Percentiles rank a stretch among this genome's conserved stretches.
These are phyloP conservation scores for Spatulosminthurus flaviceps DNA, from an alignment of 2,888 invertebrate genomes.

Conservation along the genomic window DNA sequence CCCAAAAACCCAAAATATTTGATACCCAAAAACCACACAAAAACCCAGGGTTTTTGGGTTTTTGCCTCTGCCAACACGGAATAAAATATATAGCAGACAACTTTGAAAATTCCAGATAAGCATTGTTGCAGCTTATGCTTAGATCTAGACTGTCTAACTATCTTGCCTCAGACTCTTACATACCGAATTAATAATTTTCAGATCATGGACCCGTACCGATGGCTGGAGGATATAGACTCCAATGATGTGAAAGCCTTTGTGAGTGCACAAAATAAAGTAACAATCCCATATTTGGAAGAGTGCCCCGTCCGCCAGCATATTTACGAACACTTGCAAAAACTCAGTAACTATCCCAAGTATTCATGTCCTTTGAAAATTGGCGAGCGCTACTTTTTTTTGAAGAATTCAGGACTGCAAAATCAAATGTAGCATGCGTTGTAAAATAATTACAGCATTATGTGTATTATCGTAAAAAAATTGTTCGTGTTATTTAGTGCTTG, in stretches of 20 bases:
- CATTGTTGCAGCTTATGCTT: too few species aligned
- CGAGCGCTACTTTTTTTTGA: conserved; percentile 48
- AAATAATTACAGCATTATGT: background rate
- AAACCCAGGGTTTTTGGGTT: too few species aligned
- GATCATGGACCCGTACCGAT: conserved; percentile 58
- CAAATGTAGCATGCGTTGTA: conserved; percentile 77
- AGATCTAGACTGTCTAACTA: too few species aligned
- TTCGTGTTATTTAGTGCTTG: too few species aligned
- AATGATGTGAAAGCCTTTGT: conserved; percentile 56
- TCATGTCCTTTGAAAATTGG: conserved; percentile 53
- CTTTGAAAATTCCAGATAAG: too few species aligned
- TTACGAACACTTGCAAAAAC: conserved; percentile 48
- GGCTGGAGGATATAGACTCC: conserved; percentile 59
- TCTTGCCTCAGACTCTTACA: too few species aligned
- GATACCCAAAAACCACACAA: too few species aligned
- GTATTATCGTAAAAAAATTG: background rate
- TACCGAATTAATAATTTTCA: conserved; percentile 13
- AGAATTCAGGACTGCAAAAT: conserved; percentile 95
- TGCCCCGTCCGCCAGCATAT: conserved; percentile 52
- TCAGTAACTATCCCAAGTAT: conserved; percentile 53
- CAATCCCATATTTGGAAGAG: conserved; percentile 49
- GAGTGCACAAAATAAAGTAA: conserved; percentile 57
- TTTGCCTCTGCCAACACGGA: too few species aligned
- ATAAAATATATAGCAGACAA: too few species aligned
- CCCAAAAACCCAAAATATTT: too few species aligned